These are phyloP conservation scores for Cataglyphis livida DNA, from an alignment of 2,888 invertebrate genomes.

Conservation along the genomic window DNA sequence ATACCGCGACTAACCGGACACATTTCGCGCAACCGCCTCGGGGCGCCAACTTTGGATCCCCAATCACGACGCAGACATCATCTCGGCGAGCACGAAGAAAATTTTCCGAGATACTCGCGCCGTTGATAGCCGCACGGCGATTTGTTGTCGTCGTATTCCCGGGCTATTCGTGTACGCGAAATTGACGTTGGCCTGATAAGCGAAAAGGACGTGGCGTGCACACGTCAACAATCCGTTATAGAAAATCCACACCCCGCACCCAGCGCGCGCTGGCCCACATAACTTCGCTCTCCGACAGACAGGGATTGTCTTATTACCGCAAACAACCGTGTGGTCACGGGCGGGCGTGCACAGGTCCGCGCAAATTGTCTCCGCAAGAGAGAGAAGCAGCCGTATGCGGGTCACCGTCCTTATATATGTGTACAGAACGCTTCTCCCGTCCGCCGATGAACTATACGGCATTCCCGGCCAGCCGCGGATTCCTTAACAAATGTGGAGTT, in stretches of 20 bases:
- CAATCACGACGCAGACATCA: constrained; percentile 34
- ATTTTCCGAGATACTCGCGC: constrained; percentile 25
- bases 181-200: constrained; percentile 70
- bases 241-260: constrained; percentile 62
- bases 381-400: constrained; percentile 37
- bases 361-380: constrained; percentile 70
- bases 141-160: constrained; percentile 39
- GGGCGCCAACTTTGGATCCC: constrained; percentile 28
- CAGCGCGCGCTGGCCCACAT: constrained; percentile 59
- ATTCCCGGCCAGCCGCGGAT: constrained; percentile 34
- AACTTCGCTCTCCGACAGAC: constrained; percentile 63
- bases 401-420: constrained; percentile 37
- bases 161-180: constrained; percentile 56
- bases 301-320: constrained; percentile 74
- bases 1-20: constrained; percentile 25
- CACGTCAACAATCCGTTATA: constrained; percentile 67
- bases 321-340: constrained; percentile 49
- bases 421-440: neutral
- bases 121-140: constrained; percentile 42
- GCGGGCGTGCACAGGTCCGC: constrained; percentile 67
- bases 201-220: constrained; percentile 56
- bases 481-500: constrained; percentile 41
- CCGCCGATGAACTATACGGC: constrained; percentile 14
- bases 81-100: constrained; percentile 13
- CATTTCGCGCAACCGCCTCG: constrained; percentile 37